Evolutionary conservation across 1,140 invertebrate species (phyloP), one percentile per base, ranked within the genome.

Genomic region (Pseudobourletiella spinata): DNA sequence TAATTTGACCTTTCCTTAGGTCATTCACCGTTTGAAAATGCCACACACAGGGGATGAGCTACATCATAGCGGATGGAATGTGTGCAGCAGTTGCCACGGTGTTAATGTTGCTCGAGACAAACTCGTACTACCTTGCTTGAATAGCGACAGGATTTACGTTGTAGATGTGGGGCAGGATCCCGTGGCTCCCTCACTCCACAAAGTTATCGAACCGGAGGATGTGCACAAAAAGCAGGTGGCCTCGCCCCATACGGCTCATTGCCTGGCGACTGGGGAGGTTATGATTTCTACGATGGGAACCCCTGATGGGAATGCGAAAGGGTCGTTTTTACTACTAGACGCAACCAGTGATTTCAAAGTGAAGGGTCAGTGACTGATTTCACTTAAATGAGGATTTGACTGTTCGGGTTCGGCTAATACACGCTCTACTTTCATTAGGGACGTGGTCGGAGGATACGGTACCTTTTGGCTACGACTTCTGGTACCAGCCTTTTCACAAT

Each of bases 41-140:
- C 83, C 84, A n/a, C 75, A 86, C 57, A 72, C 80, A 3, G 87
- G 85, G 1, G 91, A 98, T 72, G 95, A 98, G 75, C 73, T 98
- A 0, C 95, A 98, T 74, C 95, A 98, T 73, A 87, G 84, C 18
- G 95, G 94, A 0, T 98, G 94, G 94, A 98, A 98, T 73, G 83
- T 91, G 8, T 98, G 95, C 73, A 60, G 90, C 65, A 94, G 91
- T 76, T 96, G 92, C 74, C 79, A 85, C 73, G 79, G 79, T 44
- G 70, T 77, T 0, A 76, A 79, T 0, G 79, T 83, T 14, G 83
- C 82, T 61, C 76, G 92, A 29, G 82, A 91, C 72, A 83, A 86
- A 25, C 72, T 98, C 16, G 82, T 98, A 11, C 72, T 97, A 26
- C 94, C 95, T 0, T 81, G 83, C 59, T 72, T 98, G 0, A 82